Percentiles rank a stretch among this genome's conserved stretches.
Conservation (phyloP, 2,797 vertebrate species). For the Chrysocyon brachyurus region DNA sequence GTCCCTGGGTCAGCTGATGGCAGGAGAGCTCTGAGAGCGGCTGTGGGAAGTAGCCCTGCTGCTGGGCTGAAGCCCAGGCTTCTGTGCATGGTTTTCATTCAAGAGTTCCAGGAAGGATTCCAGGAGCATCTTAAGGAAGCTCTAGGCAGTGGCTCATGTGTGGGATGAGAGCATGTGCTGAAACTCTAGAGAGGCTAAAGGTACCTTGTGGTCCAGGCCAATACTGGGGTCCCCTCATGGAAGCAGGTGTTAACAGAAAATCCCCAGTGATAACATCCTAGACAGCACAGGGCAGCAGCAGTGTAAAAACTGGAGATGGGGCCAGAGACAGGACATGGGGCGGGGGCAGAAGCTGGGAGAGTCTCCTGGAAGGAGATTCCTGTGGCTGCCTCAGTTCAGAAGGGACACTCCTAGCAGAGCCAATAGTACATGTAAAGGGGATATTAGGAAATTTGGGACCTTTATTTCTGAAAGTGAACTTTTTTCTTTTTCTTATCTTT, state of each 20-base stretch:
- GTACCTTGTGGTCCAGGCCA: too few species aligned
- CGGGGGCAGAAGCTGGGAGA: neutral
- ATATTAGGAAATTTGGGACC: neutral
- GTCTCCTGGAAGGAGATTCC: neutral
- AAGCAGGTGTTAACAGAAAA: neutral
- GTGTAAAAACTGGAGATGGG: neutral
- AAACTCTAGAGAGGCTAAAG: neutral
- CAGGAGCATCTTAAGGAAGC: neutral
- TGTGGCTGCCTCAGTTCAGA: neutral
- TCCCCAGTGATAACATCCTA: neutral
- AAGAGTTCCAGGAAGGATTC: neutral
- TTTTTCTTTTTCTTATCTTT: neutral
- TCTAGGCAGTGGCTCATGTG: accelerated
- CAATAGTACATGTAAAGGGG: neutral
- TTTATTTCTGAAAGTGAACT: neutral
- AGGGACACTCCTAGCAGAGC: neutral
- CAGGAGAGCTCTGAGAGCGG: neutral
- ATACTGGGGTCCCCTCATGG: neutral
- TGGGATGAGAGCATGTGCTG: neutral
- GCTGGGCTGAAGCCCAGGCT: neutral
- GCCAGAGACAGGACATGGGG: neutral
- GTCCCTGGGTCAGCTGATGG: neutral
- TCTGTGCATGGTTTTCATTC: neutral
- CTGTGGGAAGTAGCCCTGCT: neutral
- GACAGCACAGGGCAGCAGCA: neutral